Evolutionary conservation across 2,888 invertebrate genomes (phyloP).

Genomic region (Rhodophaea formosa): DNA sequence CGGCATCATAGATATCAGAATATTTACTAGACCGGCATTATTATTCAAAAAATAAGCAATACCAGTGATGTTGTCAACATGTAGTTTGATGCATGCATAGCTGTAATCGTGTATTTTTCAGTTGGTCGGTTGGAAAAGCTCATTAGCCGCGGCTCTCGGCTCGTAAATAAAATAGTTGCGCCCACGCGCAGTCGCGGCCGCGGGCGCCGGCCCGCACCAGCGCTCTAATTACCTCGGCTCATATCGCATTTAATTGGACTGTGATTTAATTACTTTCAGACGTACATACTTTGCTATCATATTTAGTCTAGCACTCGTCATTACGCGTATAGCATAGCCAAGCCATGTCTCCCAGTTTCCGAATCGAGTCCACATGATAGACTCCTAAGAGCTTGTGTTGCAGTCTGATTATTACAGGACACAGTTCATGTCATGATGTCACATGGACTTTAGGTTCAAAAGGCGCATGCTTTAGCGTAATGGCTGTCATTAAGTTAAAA

Average conservation of each 20-base stretch:
- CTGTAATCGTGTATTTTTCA: slow-evolving; percentile 29
- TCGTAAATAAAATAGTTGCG: slow-evolving; percentile 66
- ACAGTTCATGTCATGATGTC: too few species aligned
- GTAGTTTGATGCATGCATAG: not conserved
- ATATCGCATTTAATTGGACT: slow-evolving; percentile 27
- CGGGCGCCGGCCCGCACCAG: slow-evolving; percentile 30
- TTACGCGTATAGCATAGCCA: too few species aligned
- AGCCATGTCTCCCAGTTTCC: too few species aligned
- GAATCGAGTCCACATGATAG: too few species aligned
- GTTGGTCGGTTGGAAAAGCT: slow-evolving; percentile 47
- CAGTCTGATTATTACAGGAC: too few species aligned
- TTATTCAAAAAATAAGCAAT: not conserved
- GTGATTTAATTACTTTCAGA: slow-evolving; percentile 14
- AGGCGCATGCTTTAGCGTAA: too few species aligned
- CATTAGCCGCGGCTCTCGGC: slow-evolving; percentile 54
- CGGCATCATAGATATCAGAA: too few species aligned
- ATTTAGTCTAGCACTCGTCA: too few species aligned
- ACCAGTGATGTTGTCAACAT: slow-evolving; percentile 1
- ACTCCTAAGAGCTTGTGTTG: too few species aligned
- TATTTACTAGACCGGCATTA: too few species aligned
- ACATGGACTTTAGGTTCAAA: too few species aligned
- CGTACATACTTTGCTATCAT: not conserved
- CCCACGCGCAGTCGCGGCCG: slow-evolving; percentile 51
- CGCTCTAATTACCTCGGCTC: slow-evolving; percentile 38
- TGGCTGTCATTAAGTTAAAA: too few species aligned